phyloP scores from a whole-genome alignment of 2,888 invertebrate genomes.

The Achlya flavicornis region DNA sequence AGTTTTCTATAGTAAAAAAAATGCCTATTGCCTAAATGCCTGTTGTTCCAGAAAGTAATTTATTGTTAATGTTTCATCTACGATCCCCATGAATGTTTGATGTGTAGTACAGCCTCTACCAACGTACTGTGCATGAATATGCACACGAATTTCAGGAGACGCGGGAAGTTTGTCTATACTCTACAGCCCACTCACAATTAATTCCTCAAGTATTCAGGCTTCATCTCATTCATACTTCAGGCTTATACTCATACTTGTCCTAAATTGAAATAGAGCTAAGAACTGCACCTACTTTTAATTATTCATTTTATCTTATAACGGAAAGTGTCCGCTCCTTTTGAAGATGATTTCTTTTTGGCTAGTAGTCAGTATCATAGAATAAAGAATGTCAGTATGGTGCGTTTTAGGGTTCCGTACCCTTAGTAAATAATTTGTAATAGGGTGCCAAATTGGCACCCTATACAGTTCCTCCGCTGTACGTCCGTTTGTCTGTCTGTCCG shows the following conservation, averaged over 20 bases:
- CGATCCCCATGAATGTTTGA: background rate
- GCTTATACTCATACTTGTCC: slow-evolving; percentile 23
- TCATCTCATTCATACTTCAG: slow-evolving; percentile 16
- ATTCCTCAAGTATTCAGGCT: slow-evolving; percentile 39
- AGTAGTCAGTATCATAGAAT: too few relatives aligned
- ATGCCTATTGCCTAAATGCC: background rate
- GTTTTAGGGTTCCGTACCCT: too few relatives aligned
- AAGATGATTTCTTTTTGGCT: too few relatives aligned
- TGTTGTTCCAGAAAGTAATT: background rate
- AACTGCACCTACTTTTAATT: too few relatives aligned
- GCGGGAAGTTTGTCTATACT: slow-evolving; percentile 21
- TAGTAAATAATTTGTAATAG: too few relatives aligned
- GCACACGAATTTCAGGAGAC: slow-evolving; percentile 28
- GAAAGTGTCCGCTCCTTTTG: too few relatives aligned
- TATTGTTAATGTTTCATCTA: background rate
- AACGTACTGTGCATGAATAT: slow-evolving; percentile 37
- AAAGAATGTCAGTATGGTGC: too few relatives aligned
- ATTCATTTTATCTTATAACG: too few relatives aligned
- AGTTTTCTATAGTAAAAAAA: too few relatives aligned
- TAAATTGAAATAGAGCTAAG: slow-evolving; percentile 6
- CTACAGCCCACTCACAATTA: slow-evolving; percentile 37
- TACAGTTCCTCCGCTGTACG: too few relatives aligned
- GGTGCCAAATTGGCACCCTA: too few relatives aligned
- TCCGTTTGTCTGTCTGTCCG: too few relatives aligned
- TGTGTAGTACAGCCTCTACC: slow-evolving; percentile 11